A percentile compares a stretch with the other conserved stretches of the same genome.
Conservation (phyloP, 2,888 invertebrate genomes). For the Harpagoxenus sublaevis region DNA sequence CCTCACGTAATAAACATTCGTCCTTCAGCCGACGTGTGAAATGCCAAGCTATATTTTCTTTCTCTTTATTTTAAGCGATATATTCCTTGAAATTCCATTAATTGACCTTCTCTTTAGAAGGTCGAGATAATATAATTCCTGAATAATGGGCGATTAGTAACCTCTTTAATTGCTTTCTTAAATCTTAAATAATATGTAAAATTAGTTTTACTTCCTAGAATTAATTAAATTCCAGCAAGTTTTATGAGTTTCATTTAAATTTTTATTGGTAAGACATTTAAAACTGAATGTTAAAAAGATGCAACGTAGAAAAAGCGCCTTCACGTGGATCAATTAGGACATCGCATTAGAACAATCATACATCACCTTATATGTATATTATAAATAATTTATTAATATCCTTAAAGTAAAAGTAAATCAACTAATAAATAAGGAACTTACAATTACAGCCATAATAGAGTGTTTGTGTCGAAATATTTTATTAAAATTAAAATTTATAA, state of each 20-base stretch:
- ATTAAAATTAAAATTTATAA: no score
- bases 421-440: no score
- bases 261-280: not conserved
- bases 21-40: not conserved
- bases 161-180: not conserved
- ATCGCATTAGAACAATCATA: no score
- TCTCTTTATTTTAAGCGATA: not conserved
- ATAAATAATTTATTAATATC: not conserved
- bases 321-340: not conserved
- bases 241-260: not conserved
- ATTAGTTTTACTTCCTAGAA: not conserved
- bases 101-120: not conserved
- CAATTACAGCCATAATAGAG: no score
- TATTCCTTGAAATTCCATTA: not conserved
- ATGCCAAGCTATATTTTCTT: not conserved
- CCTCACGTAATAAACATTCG: not conserved
- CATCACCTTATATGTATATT: not conserved
- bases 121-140: not conserved
- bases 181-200: not conserved
- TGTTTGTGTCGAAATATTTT: no score
- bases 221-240: not conserved
- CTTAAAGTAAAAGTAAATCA: not conserved
- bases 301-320: not conserved
- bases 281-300: not conserved
- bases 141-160: not conserved